phyloP scores from a whole-genome alignment of 2,113 vertebrate species.

The human (Homo sapiens) region GRCh38 chr1:227939001-227939500 shows the following conservation, averaged over 20 bases:
- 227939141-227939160: background rate
- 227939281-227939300: background rate
- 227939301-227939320: background rate
- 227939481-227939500: background rate
- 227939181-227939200: background rate
- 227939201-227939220: background rate
- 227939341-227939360: background rate
- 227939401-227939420: background rate
- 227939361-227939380: background rate
- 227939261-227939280: too few species aligned
- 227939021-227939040: fast-evolving
- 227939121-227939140: too few species aligned
- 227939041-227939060: too few species aligned
- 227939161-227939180: background rate
- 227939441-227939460: background rate
- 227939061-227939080: too few species aligned
- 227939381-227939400: background rate
- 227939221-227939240: too few species aligned
- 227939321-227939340: background rate
- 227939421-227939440: background rate
- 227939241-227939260: too few species aligned
- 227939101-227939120: background rate
- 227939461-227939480: background rate
- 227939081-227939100: background rate
- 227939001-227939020: too few species aligned